These are phyloP conservation scores for Vespertilio murinus DNA, from an alignment of 2,797 vertebrate genomes.

Conservation along the genomic window DNA sequence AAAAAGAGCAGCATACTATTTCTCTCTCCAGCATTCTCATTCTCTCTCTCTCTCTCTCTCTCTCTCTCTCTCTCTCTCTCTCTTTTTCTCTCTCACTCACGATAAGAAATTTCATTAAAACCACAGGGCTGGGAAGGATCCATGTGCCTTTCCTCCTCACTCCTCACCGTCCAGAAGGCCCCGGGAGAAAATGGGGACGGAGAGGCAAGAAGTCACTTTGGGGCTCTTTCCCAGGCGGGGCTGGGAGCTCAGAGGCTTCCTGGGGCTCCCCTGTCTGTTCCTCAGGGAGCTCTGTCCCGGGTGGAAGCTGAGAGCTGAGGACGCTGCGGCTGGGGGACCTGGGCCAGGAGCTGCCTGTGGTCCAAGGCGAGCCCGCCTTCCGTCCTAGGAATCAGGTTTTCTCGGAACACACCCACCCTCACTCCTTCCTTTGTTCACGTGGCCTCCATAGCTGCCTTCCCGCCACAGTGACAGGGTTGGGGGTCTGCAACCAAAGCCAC, in stretches of 20 bases:
- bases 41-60: background rate
- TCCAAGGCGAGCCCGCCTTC: background rate
- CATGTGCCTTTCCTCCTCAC: background rate
- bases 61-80: background rate
- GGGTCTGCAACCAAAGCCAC: background rate
- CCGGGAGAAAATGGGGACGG: background rate
- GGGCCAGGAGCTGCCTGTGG: background rate
- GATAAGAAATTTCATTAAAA: slow-evolving; percentile 57
- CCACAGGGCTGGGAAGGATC: background rate
- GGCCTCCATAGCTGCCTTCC: background rate
- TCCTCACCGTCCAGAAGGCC: background rate
- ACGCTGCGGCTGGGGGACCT: background rate
- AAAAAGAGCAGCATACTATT: slow-evolving; percentile 25
- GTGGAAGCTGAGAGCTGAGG: background rate
- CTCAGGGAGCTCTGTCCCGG: background rate
- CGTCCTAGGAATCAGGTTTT: background rate
- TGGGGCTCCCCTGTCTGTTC: background rate
- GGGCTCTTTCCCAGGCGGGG: background rate
- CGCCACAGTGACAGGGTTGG: background rate
- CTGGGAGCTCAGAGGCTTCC: background rate
- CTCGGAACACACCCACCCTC: background rate
- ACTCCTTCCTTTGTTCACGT: background rate
- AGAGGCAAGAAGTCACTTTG: background rate
- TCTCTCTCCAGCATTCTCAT: background rate
- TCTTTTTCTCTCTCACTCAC: background rate